phyloP scores from a whole-genome alignment of 2,113 vertebrate genomes.

The Phalacrocorax aristotelis region DNA sequence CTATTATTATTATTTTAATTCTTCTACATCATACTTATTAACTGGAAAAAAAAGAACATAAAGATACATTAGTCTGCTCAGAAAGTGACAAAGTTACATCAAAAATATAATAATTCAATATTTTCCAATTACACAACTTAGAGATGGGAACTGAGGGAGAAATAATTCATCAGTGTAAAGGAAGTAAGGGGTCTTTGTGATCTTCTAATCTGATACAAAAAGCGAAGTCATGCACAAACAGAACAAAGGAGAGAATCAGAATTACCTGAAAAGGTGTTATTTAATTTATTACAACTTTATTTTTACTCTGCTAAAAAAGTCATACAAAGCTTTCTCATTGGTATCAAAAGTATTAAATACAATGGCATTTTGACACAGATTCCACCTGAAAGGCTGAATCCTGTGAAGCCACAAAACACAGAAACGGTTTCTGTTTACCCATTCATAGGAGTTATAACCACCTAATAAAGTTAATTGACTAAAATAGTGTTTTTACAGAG shows the following conservation, averaged over 20 bases:
- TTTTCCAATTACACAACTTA: neutral
- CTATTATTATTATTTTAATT: neutral
- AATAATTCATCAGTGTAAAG: neutral
- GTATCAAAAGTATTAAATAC: neutral
- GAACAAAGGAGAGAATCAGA: neutral
- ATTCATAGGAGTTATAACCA: neutral
- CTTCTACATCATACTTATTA: neutral
- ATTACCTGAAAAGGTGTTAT: neutral
- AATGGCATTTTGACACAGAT: neutral
- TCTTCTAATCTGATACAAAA: neutral
- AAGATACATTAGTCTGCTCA: neutral
- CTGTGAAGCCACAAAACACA: neutral
- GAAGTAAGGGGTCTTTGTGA: neutral
- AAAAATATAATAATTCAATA: neutral
- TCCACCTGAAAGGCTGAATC: neutral
- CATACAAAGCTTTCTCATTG: neutral
- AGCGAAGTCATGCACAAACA: neutral
- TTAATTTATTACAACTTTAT: neutral
- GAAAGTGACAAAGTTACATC: neutral
- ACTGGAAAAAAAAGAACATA: neutral
- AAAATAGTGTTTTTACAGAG: neutral
- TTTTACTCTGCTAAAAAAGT: neutral
- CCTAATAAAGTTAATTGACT: slow-evolving; percentile 17
- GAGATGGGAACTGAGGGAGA: neutral
- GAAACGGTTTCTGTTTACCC: slow-evolving; percentile 10